These are phyloP conservation scores for Agriopis leucophaearia DNA, from an alignment of 2,888 invertebrate species.

Conservation along the genomic window DNA sequence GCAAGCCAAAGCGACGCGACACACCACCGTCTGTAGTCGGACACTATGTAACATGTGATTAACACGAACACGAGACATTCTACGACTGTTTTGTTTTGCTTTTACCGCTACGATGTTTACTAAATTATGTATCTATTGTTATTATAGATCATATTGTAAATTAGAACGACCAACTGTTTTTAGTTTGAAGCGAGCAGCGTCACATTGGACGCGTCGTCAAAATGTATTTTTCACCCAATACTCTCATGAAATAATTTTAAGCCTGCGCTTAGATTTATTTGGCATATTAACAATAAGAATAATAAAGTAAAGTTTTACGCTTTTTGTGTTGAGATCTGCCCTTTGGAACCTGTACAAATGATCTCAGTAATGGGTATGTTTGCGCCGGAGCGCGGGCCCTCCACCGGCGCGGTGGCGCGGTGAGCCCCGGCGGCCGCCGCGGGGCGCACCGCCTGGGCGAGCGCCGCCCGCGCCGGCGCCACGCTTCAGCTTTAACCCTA, in stretches of 20 bases:
- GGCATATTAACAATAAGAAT: constrained; percentile 78
- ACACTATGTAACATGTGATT: constrained; percentile 82
- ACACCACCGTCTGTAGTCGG: constrained; percentile 62
- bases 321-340: constrained; percentile 80
- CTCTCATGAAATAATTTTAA: constrained; percentile 77
- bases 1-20: constrained; percentile 50
- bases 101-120: constrained; percentile 85
- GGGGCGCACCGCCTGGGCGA: neutral
- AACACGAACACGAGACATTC: constrained; percentile 81
- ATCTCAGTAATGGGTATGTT: constrained; percentile 62
- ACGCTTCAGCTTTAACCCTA: constrained; percentile 73
- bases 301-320: constrained; percentile 68
- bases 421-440: neutral
- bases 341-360: constrained; percentile 68
- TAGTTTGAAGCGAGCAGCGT: constrained; percentile 68
- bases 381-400: constrained; percentile 2
- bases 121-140: constrained; percentile 72
- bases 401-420: neutral
- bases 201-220: constrained; percentile 71
- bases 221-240: constrained; percentile 87
- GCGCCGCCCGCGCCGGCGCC: constrained; percentile 54
- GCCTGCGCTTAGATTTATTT: constrained; percentile 79
- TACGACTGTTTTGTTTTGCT: constrained; percentile 84
- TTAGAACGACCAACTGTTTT: constrained; percentile 63
- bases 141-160: constrained; percentile 66